These are phyloP conservation scores for Coptodon bakossiorum DNA, from an alignment of 2,113 vertebrate species.

Conservation along the genomic window DNA sequence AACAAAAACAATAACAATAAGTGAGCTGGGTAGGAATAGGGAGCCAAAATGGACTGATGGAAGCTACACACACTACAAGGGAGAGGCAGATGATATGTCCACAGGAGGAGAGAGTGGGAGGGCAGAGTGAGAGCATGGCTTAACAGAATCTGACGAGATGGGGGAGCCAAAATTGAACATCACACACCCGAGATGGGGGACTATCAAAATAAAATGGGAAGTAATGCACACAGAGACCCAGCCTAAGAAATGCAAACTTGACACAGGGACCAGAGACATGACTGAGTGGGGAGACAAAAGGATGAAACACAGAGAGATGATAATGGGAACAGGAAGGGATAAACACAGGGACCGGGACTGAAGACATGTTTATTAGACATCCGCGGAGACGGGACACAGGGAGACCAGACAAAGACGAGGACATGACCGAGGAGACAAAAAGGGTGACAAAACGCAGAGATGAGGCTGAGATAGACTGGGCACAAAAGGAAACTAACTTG, in stretches of 20 bases:
- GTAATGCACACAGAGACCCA: background rate
- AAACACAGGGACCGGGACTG: background rate
- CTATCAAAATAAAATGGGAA: background rate
- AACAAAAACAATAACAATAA: background rate
- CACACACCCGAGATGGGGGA: background rate
- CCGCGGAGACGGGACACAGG: accelerated
- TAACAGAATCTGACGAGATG: background rate
- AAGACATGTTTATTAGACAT: background rate
- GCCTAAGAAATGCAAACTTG: background rate
- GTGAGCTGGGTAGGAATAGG: background rate
- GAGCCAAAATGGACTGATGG: background rate
- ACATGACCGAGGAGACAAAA: background rate
- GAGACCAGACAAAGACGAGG: background rate
- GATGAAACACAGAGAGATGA: background rate
- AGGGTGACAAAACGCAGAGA: background rate
- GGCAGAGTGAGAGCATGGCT: background rate
- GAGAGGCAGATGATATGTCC: background rate
- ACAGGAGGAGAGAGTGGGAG: background rate
- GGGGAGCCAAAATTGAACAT: background rate
- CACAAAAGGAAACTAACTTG: background rate
- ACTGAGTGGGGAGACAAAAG: background rate
- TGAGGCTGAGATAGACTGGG: background rate
- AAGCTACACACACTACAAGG: background rate
- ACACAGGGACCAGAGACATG: background rate
- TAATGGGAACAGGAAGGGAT: background rate